Base-by-base conservation (phyloP, 2,888 invertebrate genomes). In the Xanthostigma xanthostigma region DNA sequence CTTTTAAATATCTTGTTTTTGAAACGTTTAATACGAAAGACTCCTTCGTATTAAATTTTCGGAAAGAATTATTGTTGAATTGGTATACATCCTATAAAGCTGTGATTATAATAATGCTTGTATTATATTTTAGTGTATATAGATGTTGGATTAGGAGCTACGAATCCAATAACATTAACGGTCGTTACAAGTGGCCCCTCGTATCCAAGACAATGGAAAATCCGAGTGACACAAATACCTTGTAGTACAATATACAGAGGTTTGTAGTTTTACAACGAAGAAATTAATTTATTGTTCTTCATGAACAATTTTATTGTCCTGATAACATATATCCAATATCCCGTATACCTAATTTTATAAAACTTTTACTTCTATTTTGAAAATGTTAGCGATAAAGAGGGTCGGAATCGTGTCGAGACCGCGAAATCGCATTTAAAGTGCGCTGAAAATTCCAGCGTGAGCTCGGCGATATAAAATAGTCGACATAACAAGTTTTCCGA, bases 161-260 rank as follows among this genome's bases (percentile, higher is more conserved):
- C 82, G 34, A 86, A 81, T 63, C 88, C 90, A 0, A 78, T 89
- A 37, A 84, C 84, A 9, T 62, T 91, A 46, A 88, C 89, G 0
- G 77, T 89, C 36, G 84, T 90, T 3, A 88, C 88, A 1, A 86
- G 84, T 56, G 87, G 86, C 2, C 74, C 71, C 9, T 71, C 82
- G 0, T 85, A 79, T 59, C 75, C 81, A 8, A 74, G 90, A 36
- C 75, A 76, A 14, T 90, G 89, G 89, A 86, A 87, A 60, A 80
- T 90, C 35, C 80, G 83, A 53, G 72, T 89, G 2, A 76, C 83
- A 0, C 89, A 90, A 61, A 83, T 90, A 54, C 82, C 81, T 2
- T 90, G 90, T 65, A 79, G 76, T 54, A 79, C 81, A 12, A 75
- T 79, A 45, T 79, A 78, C 56, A 79, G 78, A 67, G 81, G 81